phyloP scores from a whole-genome alignment of 2,888 invertebrate species.

The Chrysolina haemoptera region DNA sequence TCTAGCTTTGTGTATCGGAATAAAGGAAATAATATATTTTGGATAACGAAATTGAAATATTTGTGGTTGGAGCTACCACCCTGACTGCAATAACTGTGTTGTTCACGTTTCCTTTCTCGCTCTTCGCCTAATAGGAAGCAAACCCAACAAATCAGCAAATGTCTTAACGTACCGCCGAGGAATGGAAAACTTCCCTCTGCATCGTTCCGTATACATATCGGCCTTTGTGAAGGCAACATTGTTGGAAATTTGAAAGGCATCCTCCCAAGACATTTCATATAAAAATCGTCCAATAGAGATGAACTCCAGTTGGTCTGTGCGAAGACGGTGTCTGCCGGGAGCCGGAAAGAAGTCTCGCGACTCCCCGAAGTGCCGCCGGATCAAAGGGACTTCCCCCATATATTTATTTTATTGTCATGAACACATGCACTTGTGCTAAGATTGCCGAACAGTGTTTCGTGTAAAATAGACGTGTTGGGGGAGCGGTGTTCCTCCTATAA shows the following conservation, averaged over 20 bases:
- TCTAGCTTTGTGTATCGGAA: no score
- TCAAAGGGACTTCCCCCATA: conserved; percentile 66
- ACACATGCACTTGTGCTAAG: conserved; percentile 67
- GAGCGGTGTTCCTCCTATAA: conserved; percentile 54
- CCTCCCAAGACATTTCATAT: conserved; percentile 48
- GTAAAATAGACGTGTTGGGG: conserved; percentile 55
- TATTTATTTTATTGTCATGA: conserved; percentile 70
- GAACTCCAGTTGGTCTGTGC: conserved; percentile 55
- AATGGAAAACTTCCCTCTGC: not conserved
- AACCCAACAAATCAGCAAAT: not conserved
- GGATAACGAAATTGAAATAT: no score
- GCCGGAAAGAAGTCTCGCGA: conserved; percentile 56
- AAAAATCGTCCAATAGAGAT: conserved; percentile 58
- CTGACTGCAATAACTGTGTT: no score
- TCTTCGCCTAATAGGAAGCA: not conserved
- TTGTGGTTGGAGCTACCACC: no score
- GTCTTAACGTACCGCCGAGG: not conserved
- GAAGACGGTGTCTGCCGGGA: conserved; percentile 56
- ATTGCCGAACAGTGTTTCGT: conserved; percentile 63
- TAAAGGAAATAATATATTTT: no score
- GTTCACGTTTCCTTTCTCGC: no score
- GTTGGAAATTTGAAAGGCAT: conserved; percentile 31
- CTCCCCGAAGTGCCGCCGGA: conserved; percentile 63
- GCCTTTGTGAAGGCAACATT: conserved; percentile 22
- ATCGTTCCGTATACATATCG: conserved; percentile 16